Conservation (phyloP, 2,113 vertebrate genomes). For the Dromiciops gliroides region DNA sequence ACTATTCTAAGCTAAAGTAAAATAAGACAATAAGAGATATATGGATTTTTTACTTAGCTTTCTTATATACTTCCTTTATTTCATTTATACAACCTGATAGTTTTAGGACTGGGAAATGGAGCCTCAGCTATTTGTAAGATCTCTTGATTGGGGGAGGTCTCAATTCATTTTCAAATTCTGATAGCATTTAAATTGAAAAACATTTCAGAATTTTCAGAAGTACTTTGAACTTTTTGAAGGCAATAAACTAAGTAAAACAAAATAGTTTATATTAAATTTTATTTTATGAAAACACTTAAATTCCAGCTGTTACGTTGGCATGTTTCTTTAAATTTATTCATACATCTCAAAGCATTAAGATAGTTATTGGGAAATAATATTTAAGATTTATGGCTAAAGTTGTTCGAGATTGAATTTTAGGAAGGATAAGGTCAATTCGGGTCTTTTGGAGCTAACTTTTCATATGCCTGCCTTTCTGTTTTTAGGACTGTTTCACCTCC, state of each 20-base stretch:
- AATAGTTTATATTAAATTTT: not conserved
- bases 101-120: not conserved
- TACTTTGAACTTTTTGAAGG: not conserved
- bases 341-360: not conserved
- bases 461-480: constrained; percentile 24
- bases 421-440: not conserved
- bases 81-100: accelerated
- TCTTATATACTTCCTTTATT: accelerated
- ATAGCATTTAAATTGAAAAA: not conserved
- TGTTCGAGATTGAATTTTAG: not conserved
- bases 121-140: not conserved
- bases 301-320: too few relatives aligned
- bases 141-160: not conserved
- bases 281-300: not conserved
- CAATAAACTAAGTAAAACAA: not conserved
- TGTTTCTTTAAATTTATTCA: not conserved
- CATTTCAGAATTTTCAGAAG: not conserved
- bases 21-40: accelerated
- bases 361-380: not conserved
- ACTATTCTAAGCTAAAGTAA: not conserved
- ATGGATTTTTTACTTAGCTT: accelerated
- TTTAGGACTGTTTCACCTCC: constrained; percentile 83
- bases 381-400: not conserved
- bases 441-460: not conserved
- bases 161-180: not conserved